A percentile compares a stretch with the other conserved stretches of the same genome.
These are phyloP conservation scores for Bombus pyrosoma DNA, from an alignment of 1,140 invertebrate genomes.

Conservation along the genomic window DNA sequence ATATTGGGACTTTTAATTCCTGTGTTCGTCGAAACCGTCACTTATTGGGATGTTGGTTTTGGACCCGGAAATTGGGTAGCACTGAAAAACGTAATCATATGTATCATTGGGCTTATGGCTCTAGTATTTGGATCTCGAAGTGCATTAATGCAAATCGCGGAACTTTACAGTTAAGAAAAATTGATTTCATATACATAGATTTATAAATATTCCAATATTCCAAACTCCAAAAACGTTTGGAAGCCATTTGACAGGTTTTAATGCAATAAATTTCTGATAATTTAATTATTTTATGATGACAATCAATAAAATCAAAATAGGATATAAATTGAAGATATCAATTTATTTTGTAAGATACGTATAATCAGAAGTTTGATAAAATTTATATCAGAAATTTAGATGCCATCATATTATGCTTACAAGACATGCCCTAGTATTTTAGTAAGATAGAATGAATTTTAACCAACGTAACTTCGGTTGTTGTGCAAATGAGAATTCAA, in stretches of 20 bases:
- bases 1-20: conserved; percentile 96
- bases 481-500: not conserved
- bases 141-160: conserved; percentile 88
- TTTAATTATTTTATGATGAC: conserved; percentile 19
- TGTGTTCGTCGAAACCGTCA: conserved; percentile 92
- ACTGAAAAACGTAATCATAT: conserved; percentile 90
- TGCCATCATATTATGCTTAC: conserved; percentile 9
- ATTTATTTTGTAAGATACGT: not conserved
- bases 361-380: not conserved
- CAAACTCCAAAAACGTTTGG: conserved; percentile 18
- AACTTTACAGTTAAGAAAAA: conserved; percentile 50
- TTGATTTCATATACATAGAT: conserved; percentile 1
- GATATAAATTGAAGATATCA: not conserved
- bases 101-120: conserved; percentile 88
- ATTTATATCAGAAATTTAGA: conserved; percentile 35
- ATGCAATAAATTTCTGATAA: conserved; percentile 33
- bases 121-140: conserved; percentile 91
- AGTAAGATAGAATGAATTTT: conserved; percentile 19
- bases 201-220: conserved; percentile 35
- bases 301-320: conserved; percentile 2
- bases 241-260: conserved; percentile 4
- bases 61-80: conserved; percentile 88
- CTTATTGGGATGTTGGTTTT: conserved; percentile 90
- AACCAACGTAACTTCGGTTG: not conserved
- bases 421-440: conserved; percentile 25